phyloP scores from a whole-genome alignment of 2,888 invertebrate genomes.

The Ellobium chinense region DNA sequence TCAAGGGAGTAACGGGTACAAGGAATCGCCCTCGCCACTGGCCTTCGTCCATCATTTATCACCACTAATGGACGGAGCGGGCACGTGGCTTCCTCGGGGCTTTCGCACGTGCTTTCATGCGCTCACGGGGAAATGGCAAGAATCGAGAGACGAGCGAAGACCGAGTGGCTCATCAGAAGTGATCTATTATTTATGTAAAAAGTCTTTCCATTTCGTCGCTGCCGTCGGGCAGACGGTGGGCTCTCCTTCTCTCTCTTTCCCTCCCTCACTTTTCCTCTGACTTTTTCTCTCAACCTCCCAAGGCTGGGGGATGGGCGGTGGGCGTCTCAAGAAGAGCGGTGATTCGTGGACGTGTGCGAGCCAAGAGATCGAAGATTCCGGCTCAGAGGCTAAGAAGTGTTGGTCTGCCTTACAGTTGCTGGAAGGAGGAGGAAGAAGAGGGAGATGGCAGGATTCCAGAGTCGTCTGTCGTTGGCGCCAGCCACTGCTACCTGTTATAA shows the following conservation, averaged over 20 bases:
- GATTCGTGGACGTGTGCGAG: slow-evolving; percentile 10
- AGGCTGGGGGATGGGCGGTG: background rate
- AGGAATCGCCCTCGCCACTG: slow-evolving; percentile 26
- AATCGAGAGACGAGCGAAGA: slow-evolving; percentile 22
- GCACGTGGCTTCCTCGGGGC: slow-evolving; percentile 30
- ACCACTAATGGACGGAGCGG: slow-evolving; percentile 35
- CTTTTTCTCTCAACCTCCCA: too few relatives aligned
- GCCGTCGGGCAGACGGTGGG: background rate
- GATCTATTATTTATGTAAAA: slow-evolving; percentile 45
- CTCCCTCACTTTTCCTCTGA: too few relatives aligned
- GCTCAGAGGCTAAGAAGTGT: too few relatives aligned
- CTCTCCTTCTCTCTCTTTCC: too few relatives aligned
- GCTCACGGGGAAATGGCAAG: slow-evolving; percentile 31
- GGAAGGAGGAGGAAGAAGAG: too few relatives aligned
- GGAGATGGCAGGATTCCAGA: too few relatives aligned
- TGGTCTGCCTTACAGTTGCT: too few relatives aligned
- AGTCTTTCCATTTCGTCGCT: background rate
- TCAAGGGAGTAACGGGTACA: background rate
- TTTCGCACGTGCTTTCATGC: slow-evolving; percentile 17
- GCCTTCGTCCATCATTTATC: slow-evolving; percentile 38
- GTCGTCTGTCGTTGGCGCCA: too few relatives aligned
- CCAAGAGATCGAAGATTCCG: background rate
- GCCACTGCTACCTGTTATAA: too few relatives aligned
- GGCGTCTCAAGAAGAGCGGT: slow-evolving; percentile 5
- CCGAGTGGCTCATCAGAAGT: background rate